A percentile compares a stretch with the other conserved stretches of the same genome.
These are phyloP conservation scores for Cercocebus atys DNA, from an alignment of 2,113 vertebrate species.

Conservation along the genomic window DNA sequence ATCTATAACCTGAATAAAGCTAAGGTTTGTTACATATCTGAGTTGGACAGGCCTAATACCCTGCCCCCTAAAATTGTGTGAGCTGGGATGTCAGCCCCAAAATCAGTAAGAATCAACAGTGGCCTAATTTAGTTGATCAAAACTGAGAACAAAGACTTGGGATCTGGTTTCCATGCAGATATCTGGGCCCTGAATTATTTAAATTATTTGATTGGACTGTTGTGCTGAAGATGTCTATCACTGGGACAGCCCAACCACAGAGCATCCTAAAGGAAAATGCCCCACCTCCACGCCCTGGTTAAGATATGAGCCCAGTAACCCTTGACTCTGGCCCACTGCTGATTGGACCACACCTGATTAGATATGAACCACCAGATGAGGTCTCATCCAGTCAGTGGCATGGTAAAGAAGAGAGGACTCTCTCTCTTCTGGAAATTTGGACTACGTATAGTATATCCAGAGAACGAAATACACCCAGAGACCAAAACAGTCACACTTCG, in stretches of 20 bases:
- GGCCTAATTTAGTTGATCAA: background rate
- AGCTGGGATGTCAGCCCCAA: background rate
- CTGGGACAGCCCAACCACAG: background rate
- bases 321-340: no score
- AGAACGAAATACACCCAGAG: background rate
- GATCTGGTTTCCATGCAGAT: background rate
- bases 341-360: background rate
- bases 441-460: background rate
- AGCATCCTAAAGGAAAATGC: background rate
- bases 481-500: background rate
- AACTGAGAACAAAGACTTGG: background rate
- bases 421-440: background rate
- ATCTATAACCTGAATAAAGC: background rate
- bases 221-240: background rate
- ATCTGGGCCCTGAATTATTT: background rate
- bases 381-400: background rate
- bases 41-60: background rate
- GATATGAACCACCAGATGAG: background rate
- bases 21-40: background rate
- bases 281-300: background rate
- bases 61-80: background rate
- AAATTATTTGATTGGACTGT: background rate
- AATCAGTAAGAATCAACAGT: background rate
- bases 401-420: background rate
- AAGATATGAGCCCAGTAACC: background rate